phyloP scores from a whole-genome alignment of 2,113 vertebrate species.

The Sorex araneus region DNA sequence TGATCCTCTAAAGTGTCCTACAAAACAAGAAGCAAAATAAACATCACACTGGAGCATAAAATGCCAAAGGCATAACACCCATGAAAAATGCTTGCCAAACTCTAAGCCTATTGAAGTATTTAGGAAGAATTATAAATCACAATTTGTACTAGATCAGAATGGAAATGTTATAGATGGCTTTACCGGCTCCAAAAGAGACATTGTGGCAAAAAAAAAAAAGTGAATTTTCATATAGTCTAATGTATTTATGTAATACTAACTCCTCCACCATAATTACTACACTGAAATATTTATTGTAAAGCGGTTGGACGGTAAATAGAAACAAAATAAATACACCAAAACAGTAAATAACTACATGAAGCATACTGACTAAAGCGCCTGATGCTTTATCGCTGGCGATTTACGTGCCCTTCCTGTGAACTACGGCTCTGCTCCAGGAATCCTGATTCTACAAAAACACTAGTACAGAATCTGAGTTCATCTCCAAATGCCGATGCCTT shows the following conservation, averaged over 20 bases:
- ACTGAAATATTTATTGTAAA: constrained; percentile 40
- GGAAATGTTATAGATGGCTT: constrained; percentile 7
- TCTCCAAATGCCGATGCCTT: constrained; percentile 6
- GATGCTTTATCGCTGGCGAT: neutral
- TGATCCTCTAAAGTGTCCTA: constrained; percentile 76
- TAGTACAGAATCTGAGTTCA: neutral
- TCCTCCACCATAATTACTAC: neutral
- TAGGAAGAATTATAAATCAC: constrained; percentile 45
- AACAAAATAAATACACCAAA: constrained; percentile 3
- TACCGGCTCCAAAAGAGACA: constrained; percentile 17
- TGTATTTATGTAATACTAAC: constrained; percentile 33
- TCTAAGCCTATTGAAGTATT: constrained; percentile 37
- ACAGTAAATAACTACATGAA: neutral
- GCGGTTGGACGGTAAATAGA: neutral
- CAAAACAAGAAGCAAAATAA: constrained; percentile 68
- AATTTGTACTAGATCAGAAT: constrained; percentile 47
- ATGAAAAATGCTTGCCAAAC: constrained; percentile 75
- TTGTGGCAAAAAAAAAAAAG: constrained; percentile 20
- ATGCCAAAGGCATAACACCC: constrained; percentile 73
- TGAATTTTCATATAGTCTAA: neutral
- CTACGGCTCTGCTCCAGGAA: neutral
- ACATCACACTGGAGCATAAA: constrained; percentile 73
- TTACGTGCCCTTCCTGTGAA: constrained; percentile 38
- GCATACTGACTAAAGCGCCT: neutral
- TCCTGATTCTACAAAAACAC: neutral